Evolutionary conservation across 2,888 invertebrate genomes (phyloP), one percentile per base, ranked within the genome.

Genomic region (Cabera pusaria): DNA sequence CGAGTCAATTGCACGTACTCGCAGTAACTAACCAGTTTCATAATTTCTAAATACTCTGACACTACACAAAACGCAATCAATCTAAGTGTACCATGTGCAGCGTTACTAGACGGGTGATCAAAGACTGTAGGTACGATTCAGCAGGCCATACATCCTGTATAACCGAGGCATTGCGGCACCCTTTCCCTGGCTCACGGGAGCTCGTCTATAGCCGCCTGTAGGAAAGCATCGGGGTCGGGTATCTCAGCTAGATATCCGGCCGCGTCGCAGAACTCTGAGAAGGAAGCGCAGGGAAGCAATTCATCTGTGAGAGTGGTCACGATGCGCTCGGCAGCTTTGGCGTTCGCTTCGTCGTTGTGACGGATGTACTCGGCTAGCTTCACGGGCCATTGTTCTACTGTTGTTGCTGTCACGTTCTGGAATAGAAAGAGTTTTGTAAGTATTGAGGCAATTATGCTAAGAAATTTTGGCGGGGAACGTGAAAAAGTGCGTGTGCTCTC

Each of bases 221-320:
- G 68, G 66, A 79, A 80, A 16, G 63, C 74, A 49, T 93, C 93
- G 22, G 94, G 93, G 51, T 92, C 91, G 11, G 92, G 85, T 47
- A 95, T 90, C 49, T 93, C 93, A 47, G 90, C 92, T 51, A 94
- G 87, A 50, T 94, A 81, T 92, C 97, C 97, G 58, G 94, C 92
- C 53, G 97, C 96, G 92, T 98, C 98, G 83, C 96, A 96, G 90
- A 97, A 97, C 89, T 98, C 98, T 3, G 91, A 92, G 79, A 98
- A 95, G 6, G 96, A 96, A 45, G 96, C 92, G 85, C 97, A 97
- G 5, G 97, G 96, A 59, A 98, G 89, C 63, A 97, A 90, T 77
- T 98, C 97, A 61, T 97, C 96, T 21, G 96, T 95, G 59, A 97
- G 95, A 0, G 92, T 90, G 11, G 92, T 90, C 48, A 98, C 91